Percentiles rank a stretch among this genome's conserved stretches.
These are phyloP conservation scores for Amaurobius ferox DNA, from an alignment of 2,888 invertebrate species.

Conservation along the genomic window DNA sequence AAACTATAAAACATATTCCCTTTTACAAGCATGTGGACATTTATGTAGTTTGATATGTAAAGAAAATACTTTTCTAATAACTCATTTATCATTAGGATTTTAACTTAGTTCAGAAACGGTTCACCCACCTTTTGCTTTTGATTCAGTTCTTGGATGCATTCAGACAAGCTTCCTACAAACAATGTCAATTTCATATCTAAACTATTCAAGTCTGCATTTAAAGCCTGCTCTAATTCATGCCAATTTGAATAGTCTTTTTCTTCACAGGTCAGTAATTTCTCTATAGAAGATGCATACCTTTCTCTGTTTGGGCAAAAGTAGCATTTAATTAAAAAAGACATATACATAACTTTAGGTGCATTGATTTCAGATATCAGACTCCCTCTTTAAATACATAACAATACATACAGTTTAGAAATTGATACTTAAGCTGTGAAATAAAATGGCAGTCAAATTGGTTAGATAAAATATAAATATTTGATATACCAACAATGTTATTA, in stretches of 20 bases:
- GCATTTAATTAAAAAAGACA: background rate
- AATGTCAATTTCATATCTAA: background rate
- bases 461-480: no score
- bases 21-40: no score
- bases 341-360: background rate
- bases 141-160: background rate
- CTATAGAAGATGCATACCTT: background rate
- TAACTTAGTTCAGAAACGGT: background rate
- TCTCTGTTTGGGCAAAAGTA: background rate
- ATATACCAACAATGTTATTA: no score
- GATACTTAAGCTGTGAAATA: no score
- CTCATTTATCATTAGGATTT: background rate
- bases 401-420: no score
- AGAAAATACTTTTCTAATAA: background rate
- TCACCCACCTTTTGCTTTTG: constrained; percentile 3
- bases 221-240: background rate
- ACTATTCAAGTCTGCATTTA: background rate
- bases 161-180: background rate
- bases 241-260: background rate
- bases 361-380: no score
- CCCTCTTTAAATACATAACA: no score
- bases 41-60: no score
- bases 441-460: no score
- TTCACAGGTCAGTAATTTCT: background rate
- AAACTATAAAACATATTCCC: no score